Base-by-base conservation (phyloP, 2,113 vertebrate species). In the Erythrocercus mccallii region DNA sequence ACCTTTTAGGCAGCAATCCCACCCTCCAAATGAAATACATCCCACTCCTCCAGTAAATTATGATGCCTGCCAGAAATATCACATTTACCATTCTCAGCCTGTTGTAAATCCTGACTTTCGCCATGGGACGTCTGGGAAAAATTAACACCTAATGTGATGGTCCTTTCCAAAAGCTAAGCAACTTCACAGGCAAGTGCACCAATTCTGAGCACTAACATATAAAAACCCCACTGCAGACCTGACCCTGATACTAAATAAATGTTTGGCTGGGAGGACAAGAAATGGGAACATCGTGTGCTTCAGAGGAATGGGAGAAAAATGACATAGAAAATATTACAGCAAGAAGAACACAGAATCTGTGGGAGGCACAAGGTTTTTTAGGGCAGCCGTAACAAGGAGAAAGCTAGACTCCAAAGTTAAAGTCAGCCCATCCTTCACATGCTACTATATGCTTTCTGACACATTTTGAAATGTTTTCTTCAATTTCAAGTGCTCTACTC, bases 171-270 rank as follows among this genome's bases (percentile, higher is more conserved):
- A 97, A 92, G 76, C 82, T 95, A 96, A 70, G 72, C 68, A 96
- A 77, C 92, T 81, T 93, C 83, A 81, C 64, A 81, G 85, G 85
- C 90, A 72, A 74, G 33, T 90, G 92, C 65, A 92, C 96, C 83
- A 74, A 90, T 95, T 96, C 95, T 94, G 89, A 92, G 91, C 42
- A 71, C 73, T 86, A 95, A 90, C 94, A 93, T 38, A 84, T 78
- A 93, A 96, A 96, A 94, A 38, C 56, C 60, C 76, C 81, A 86
- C 73, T 81, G 95, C 86, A 95, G 93, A 93, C 94, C 91, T 97
- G 95, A 96, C 96, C 95, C 90, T 93, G 94, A 97, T 97, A 96
- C 96, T 96, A 97, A 94, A 97, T 95, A 97, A 93, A 94, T 64
- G 94, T 94, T 96, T 96, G 92, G 86, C 81, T 86, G 92, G 45